Evolutionary conservation across 2,888 invertebrate genomes (phyloP).

Genomic region (Frankliniella intonsa): DNA sequence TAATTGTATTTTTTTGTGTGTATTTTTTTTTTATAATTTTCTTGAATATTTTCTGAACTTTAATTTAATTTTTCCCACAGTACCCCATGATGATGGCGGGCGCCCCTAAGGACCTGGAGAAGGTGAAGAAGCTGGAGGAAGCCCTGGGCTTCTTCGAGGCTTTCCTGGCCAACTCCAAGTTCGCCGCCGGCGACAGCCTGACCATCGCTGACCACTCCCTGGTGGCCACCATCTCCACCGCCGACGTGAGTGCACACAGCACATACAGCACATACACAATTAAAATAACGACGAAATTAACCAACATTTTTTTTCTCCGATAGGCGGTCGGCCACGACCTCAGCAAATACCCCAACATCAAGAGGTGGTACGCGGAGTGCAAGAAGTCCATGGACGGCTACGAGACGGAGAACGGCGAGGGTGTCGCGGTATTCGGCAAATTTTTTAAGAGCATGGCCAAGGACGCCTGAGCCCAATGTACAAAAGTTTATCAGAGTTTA

Average conservation of each 20-base stretch:
- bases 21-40: too few species aligned
- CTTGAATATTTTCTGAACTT: too few species aligned
- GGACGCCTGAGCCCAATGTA: constrained; percentile 31
- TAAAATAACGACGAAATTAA: neutral
- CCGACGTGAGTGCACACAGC: constrained; percentile 52
- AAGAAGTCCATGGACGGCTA: constrained; percentile 58
- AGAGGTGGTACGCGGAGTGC: constrained; percentile 57
- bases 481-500: neutral
- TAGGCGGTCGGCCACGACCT: constrained; percentile 49
- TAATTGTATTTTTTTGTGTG: neutral
- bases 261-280: neutral
- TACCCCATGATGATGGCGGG: constrained; percentile 60
- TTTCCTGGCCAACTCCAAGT: constrained; percentile 67
- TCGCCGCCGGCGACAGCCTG: constrained; percentile 64
- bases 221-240: constrained; percentile 63
- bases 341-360: constrained; percentile 62
- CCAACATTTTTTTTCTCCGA: too few species aligned
- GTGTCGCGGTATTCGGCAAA: constrained; percentile 38
- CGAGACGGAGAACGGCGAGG: constrained; percentile 45
- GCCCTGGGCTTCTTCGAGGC: constrained; percentile 64
- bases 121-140: constrained; percentile 62
- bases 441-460: constrained; percentile 37
- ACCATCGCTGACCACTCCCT: constrained; percentile 75
- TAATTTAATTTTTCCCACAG: too few species aligned
- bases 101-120: constrained; percentile 59